phyloP scores from a whole-genome alignment of 2,797 vertebrate species.

The Rhinophrynus dorsalis region DNA sequence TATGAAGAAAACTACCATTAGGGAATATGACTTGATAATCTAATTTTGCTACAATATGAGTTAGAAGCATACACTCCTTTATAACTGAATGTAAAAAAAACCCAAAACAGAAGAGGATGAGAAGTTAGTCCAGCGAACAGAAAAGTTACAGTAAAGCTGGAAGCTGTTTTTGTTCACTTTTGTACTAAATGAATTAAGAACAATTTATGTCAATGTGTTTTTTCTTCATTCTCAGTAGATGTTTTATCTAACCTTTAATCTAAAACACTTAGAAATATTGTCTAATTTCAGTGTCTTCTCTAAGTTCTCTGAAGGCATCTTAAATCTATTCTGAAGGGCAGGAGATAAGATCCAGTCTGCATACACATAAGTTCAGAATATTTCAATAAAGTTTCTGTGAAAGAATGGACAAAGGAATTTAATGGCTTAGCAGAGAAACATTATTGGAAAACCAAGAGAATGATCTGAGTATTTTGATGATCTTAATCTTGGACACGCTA shows the following conservation, averaged over 20 bases:
- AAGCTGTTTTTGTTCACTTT: too few relatives aligned
- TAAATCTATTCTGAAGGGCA: not conserved
- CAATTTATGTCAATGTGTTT: not conserved
- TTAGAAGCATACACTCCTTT: too few relatives aligned
- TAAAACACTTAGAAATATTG: slow-evolving; percentile 20
- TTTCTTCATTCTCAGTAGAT: too few relatives aligned
- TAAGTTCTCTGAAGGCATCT: not conserved
- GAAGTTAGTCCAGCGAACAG: too few relatives aligned
- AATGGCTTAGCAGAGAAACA: not conserved
- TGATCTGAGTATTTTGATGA: slow-evolving; percentile 15
- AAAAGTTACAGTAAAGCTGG: too few relatives aligned
- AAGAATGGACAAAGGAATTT: not conserved
- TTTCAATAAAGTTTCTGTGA: slow-evolving; percentile 18
- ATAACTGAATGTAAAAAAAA: too few relatives aligned
- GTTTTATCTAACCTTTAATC: not conserved
- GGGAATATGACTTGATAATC: too few relatives aligned
- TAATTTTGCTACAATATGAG: too few relatives aligned
- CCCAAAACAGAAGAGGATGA: too few relatives aligned
- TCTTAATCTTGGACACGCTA: slow-evolving; percentile 23
- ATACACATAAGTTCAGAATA: not conserved
- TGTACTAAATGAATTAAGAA: not conserved
- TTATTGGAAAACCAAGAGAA: slow-evolving; percentile 21
- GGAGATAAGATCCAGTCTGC: slow-evolving; percentile 18
- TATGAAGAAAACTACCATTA: too few relatives aligned
- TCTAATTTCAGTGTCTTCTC: slow-evolving; percentile 20